Evolutionary conservation across 2,113 vertebrate species (phyloP), one percentile per base, ranked within the genome.

Genomic region (Tympanuchus pallidicinctus): DNA sequence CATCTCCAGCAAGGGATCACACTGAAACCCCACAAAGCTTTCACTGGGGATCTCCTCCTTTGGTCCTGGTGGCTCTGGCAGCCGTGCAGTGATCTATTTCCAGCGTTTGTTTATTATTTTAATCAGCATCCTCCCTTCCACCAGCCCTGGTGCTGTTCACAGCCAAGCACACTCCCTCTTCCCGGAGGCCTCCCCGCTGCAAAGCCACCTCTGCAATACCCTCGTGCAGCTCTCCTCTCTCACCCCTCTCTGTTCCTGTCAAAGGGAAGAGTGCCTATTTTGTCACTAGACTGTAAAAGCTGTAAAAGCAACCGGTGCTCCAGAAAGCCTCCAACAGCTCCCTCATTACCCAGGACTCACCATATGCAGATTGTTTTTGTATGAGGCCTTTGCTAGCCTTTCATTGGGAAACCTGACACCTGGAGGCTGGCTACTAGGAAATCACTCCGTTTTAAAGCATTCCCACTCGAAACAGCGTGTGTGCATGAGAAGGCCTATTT

Each of bases 41-140:
- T 83, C 4, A 2, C 77, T 87, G 86, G 88, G 77, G 88, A 94
- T 81, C 87, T 88, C 71, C 66, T 86, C 93, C 85, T 83, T 80
- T 50, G 75, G 94, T 95, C 64, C 67, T 6, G 47, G 30, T 80
- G 67, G 85, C 71, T 95, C 97, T 96, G 96, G 96, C 95, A 92
- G 95, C 67, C 27, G 52, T 52, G 90, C 17, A 30, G 95, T 93
- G 94, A 97, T 97, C 93, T 75, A 97, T 94, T 81, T 78, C 97
- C 95, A 40, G 98, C 97, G 98, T 98, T 98, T 99, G 98, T 99
- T 99, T 99, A 98, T 99, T 99, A 98, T 99, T 99, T 98, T 98
- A 99, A 99, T 98, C 98, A 97, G 98, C 98, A 98, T 98, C 98
- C 98, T 98, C 98, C 98, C 98, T 98, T 98, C 98, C 98, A 98